phyloP scores from a whole-genome alignment of 2,113 vertebrate genomes.

The Gavia stellata region DNA sequence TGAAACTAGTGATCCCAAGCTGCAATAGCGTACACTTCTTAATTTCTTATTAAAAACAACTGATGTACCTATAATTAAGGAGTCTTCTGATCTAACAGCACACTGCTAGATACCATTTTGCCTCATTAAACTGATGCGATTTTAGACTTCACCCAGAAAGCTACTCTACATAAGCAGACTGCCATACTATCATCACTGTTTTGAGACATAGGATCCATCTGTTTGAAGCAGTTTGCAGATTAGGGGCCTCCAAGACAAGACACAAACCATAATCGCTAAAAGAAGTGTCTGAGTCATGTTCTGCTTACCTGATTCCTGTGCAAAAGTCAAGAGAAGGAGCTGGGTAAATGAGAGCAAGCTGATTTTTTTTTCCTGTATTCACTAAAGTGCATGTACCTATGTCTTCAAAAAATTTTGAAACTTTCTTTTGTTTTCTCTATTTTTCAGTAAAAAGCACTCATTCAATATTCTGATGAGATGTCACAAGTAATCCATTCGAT shows the following conservation, averaged over 20 bases:
- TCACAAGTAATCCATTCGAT: background rate
- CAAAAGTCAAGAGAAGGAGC: background rate
- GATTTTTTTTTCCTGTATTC: background rate
- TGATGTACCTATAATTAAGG: background rate
- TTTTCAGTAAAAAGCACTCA: background rate
- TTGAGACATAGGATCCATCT: background rate
- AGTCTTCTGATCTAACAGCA: background rate
- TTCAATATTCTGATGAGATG: background rate
- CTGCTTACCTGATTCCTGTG: background rate
- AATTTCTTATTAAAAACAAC: background rate
- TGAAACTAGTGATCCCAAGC: background rate
- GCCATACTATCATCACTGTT: background rate
- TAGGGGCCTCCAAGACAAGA: background rate
- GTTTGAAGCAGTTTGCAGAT: background rate
- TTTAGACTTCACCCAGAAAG: background rate
- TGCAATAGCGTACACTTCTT: background rate
- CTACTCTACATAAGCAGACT: background rate
- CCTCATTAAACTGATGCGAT: background rate
- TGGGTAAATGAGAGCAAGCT: background rate
- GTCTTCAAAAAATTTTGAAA: background rate
- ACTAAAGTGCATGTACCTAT: background rate
- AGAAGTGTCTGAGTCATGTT: background rate
- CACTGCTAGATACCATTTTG: background rate
- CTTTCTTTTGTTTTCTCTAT: background rate
- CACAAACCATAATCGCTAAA: background rate